phyloP scores from a whole-genome alignment of 2,113 vertebrate genomes.

The Propithecus coquereli region DNA sequence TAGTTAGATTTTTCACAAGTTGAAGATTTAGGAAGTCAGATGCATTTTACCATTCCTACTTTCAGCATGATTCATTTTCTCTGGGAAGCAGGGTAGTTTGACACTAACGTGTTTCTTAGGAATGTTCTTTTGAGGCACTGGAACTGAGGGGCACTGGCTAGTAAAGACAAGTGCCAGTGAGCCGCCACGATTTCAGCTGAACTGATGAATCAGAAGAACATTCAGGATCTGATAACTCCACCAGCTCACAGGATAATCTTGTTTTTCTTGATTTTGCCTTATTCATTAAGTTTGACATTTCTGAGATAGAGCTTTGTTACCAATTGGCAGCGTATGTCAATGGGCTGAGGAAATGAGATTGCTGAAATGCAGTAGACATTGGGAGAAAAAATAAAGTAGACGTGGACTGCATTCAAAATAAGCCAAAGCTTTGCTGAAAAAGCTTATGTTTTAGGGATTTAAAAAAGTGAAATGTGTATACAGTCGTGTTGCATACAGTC shows the following conservation, averaged over 20 bases:
- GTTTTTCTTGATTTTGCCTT: neutral
- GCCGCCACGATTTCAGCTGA: neutral
- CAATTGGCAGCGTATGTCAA: neutral
- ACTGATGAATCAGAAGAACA: neutral
- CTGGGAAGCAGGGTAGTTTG: neutral
- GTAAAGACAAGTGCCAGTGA: neutral
- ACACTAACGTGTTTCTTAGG: neutral
- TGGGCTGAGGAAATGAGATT: slow-evolving; percentile 10
- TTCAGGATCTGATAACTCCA: neutral
- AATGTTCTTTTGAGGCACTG: neutral
- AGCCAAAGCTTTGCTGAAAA: neutral
- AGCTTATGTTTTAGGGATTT: neutral
- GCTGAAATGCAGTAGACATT: neutral
- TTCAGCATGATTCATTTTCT: neutral
- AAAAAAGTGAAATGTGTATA: neutral
- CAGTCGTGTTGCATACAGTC: neutral
- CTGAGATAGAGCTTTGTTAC: slow-evolving; percentile 47
- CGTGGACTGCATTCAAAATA: neutral
- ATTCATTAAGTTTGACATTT: slow-evolving; percentile 61
- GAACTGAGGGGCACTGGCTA: neutral
- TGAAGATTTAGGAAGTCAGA: neutral
- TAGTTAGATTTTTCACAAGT: neutral
- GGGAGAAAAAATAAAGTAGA: slow-evolving; percentile 6
- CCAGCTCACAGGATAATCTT: neutral
- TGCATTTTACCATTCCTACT: neutral